phyloP scores from a whole-genome alignment of 2,888 invertebrate genomes.

The Anthoptus insignis region DNA sequence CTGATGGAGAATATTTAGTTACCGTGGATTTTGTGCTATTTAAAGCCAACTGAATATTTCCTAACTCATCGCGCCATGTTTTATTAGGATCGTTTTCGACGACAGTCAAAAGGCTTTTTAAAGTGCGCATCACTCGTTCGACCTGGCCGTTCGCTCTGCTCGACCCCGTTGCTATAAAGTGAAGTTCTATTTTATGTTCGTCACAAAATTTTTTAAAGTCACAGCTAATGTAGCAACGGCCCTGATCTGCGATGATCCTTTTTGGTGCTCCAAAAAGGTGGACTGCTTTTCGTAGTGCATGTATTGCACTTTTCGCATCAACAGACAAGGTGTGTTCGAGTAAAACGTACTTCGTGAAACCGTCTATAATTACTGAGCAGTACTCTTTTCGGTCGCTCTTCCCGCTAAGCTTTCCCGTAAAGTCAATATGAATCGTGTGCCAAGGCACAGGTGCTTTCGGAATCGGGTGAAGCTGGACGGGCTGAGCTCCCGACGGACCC shows the following conservation, averaged over 20 bases:
- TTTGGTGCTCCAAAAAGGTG: constrained; percentile 32
- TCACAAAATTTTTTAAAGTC: constrained; percentile 26
- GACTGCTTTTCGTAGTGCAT: constrained; percentile 45
- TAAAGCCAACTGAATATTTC: constrained; percentile 37
- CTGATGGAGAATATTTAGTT: constrained; percentile 40
- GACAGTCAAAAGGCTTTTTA: constrained; percentile 39
- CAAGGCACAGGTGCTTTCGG: constrained; percentile 42
- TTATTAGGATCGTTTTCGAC: constrained; percentile 18
- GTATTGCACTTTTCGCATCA: constrained; percentile 19
- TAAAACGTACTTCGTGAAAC: constrained; percentile 47
- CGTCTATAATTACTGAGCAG: constrained; percentile 47
- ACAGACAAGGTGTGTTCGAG: constrained; percentile 40
- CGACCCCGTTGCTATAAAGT: constrained; percentile 48
- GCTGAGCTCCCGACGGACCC: constrained; percentile 41
- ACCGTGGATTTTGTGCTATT: constrained; percentile 45
- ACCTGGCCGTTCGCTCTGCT: constrained; percentile 45
- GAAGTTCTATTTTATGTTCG: constrained; percentile 40
- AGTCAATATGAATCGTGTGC: constrained; percentile 52
- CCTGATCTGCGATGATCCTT: constrained; percentile 38
- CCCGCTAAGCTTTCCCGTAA: constrained; percentile 49
- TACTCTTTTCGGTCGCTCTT: constrained; percentile 52
- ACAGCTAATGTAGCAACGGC: constrained; percentile 37
- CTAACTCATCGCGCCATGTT: constrained; percentile 13
- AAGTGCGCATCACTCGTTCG: constrained; percentile 40
- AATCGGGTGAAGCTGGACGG: constrained; percentile 28